Conservation (phyloP, 2,113 vertebrate species). For the Xenotilapia longispinis region DNA sequence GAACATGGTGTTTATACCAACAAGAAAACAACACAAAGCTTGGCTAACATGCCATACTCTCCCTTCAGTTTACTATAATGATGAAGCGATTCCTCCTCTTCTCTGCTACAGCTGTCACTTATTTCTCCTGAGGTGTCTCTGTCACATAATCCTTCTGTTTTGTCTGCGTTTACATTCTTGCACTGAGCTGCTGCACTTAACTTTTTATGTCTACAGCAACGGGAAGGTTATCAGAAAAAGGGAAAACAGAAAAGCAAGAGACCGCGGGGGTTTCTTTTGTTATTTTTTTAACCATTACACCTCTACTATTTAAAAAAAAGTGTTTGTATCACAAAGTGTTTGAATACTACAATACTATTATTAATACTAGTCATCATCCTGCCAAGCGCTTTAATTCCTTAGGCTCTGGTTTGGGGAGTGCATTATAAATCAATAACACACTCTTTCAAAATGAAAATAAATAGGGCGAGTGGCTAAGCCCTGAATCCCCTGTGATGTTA, state of each 20-base stretch:
- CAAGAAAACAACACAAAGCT: not conserved
- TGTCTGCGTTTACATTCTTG: not conserved
- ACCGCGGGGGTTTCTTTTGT: not conserved
- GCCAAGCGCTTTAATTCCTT: slow-evolving; percentile 24
- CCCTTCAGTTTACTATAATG: not conserved
- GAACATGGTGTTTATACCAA: not conserved
- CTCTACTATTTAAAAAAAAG: not conserved
- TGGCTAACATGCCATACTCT: not conserved
- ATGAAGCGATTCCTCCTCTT: not conserved
- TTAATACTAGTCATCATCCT: not conserved
- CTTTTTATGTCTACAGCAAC: not conserved
- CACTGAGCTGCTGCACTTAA: not conserved
- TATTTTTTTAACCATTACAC: not conserved
- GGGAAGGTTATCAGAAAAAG: not conserved
- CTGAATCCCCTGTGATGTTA: slow-evolving; percentile 30
- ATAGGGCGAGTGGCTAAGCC: slow-evolving; percentile 33
- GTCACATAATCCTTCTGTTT: not conserved
- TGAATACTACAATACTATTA: not conserved
- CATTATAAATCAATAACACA: slow-evolving; percentile 54
- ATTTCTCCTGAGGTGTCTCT: not conserved
- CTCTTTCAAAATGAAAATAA: slow-evolving; percentile 53
- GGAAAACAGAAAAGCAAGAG: not conserved
- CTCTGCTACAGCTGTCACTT: not conserved
- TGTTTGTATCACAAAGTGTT: not conserved
- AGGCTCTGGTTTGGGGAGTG: not conserved